A percentile compares a stretch with the other conserved stretches of the same genome.
phyloP scores from a whole-genome alignment of 2,797 vertebrate genomes.

The Alauda arvensis region DNA sequence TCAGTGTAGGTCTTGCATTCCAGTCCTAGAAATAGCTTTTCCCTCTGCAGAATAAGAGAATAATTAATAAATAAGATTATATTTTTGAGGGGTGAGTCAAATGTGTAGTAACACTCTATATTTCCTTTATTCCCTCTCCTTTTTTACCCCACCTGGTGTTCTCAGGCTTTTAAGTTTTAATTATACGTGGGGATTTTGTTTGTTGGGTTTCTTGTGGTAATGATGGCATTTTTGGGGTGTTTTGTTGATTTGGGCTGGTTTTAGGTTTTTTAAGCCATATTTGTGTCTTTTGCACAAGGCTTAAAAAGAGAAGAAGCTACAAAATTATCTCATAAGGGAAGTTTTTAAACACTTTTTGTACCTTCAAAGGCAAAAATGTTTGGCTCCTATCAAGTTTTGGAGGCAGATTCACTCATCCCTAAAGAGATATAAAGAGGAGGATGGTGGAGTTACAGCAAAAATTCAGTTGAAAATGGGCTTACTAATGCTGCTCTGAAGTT shows the following conservation, averaged over 20 bases:
- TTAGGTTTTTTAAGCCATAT: background rate
- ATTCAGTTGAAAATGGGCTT: background rate
- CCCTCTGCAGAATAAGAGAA: background rate
- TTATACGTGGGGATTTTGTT: background rate
- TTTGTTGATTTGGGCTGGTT: background rate
- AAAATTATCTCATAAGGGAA: background rate
- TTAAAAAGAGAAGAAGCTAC: background rate
- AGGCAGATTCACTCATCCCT: background rate
- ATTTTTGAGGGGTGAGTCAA: background rate
- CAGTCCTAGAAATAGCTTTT: background rate
- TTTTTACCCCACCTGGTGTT: background rate
- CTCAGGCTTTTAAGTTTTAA: background rate
- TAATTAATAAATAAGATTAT: background rate
- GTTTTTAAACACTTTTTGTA: background rate
- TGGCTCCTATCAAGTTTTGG: background rate
- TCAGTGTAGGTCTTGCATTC: too few species aligned
- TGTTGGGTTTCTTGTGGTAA: too few species aligned
- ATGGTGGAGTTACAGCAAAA: background rate
- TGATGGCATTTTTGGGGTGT: background rate
- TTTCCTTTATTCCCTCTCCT: background rate
- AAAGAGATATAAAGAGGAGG: background rate
- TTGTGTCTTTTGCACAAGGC: background rate
- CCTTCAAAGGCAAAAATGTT: background rate
- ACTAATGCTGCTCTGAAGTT: constrained; percentile 20
- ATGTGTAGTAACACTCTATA: accelerated